Evolutionary conservation across 30 jellyfish, hydroid and myxozoan species (phyloP).

Genomic region (Catostylus mosaicus): DNA sequence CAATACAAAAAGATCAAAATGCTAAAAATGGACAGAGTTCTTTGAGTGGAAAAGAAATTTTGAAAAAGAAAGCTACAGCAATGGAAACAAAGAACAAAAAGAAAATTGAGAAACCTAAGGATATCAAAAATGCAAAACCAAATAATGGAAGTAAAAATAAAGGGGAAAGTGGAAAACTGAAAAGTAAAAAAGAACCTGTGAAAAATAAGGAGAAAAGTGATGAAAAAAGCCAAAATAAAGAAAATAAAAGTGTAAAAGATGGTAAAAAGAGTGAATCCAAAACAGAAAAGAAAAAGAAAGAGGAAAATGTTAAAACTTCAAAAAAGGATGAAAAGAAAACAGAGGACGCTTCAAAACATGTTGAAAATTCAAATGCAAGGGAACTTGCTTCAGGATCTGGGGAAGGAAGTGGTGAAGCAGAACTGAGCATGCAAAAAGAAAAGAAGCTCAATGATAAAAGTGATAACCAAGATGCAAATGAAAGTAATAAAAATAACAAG

Average conservation of each 20-base stretch:
- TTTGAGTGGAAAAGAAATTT: neutral
- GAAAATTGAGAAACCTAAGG: neutral
- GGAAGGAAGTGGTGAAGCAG: slow-evolving; percentile 4
- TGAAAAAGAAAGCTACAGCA: neutral
- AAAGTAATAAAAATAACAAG: neutral
- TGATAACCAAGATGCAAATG: slow-evolving; percentile 3
- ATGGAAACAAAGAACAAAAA: neutral
- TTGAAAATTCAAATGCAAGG: neutral
- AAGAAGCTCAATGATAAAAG: neutral
- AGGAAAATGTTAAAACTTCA: neutral
- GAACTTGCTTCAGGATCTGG: slow-evolving; percentile 1
- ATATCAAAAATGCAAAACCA: neutral
- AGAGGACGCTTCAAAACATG: neutral
- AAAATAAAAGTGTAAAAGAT: neutral
- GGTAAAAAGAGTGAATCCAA: slow-evolving; percentile 1
- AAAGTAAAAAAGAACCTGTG: neutral
- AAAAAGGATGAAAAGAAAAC: slow-evolving; percentile 7
- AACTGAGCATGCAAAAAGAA: neutral
- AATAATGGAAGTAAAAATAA: neutral
- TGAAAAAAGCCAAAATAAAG: neutral
- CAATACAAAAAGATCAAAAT: neutral
- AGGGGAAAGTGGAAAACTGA: neutral
- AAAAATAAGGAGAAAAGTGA: neutral
- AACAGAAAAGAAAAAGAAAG: neutral
- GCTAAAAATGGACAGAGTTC: neutral